These are phyloP conservation scores for Ginglymostoma cirratum DNA, from an alignment of 2,113 vertebrate species.

Conservation along the genomic window DNA sequence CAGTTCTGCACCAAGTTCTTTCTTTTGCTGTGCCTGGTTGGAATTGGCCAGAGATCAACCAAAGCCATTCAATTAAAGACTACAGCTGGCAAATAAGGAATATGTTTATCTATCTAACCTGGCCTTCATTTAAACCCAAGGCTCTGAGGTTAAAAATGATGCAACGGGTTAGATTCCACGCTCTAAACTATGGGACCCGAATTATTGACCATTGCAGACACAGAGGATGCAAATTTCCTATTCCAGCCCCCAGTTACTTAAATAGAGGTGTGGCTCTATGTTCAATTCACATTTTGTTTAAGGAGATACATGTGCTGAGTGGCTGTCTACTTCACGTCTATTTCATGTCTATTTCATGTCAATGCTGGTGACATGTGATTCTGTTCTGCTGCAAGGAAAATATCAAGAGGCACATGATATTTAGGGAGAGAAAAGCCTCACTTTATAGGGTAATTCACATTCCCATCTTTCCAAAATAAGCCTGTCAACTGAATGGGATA, in stretches of 20 bases:
- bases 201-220: not conserved
- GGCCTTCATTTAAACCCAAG: conserved; percentile 14
- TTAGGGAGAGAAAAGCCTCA: not conserved
- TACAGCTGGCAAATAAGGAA: conserved; percentile 25
- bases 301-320: not conserved
- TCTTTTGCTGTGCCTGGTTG: not conserved
- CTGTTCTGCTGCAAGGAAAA: not conserved
- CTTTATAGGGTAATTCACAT: not conserved
- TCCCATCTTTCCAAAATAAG: not conserved
- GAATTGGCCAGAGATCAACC: conserved; percentile 30
- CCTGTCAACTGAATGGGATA: not conserved
- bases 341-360: not conserved
- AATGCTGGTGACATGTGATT: not conserved
- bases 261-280: too few relatives aligned
- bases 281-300: not conserved
- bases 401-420: not conserved
- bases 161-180: not conserved
- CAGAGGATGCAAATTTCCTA: not conserved
- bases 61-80: conserved; percentile 6
- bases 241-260: not conserved
- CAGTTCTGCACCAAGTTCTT: not conserved
- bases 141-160: not conserved
- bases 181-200: not conserved
- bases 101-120: not conserved
- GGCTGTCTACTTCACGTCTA: not conserved